Base-by-base conservation (phyloP, 37 sponge, comb jelly and placozoan genomes). In the Cladorhizidae sp. region DNA sequence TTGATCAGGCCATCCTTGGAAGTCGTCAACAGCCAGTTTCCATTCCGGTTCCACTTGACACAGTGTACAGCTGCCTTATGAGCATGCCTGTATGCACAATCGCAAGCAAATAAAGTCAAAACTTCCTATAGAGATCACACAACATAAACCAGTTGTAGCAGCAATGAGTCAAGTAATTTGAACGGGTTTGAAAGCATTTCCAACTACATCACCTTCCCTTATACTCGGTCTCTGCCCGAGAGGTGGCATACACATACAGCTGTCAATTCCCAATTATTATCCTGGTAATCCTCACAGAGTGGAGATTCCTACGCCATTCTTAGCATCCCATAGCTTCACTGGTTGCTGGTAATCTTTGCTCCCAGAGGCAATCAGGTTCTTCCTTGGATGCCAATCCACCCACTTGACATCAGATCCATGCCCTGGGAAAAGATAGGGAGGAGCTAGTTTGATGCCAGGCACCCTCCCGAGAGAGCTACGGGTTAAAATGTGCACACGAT, bases 271-370 rank as follows among this genome's bases (percentile, higher is more conserved):
- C n/a, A n/a, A n/a, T n/a, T n/a, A n/a, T n/a, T n/a, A n/a, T n/a
- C 28, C 62, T 15, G 15, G 29, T 12, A 20, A 21, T 22, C 57
- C 92, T 78, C 62, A 95, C 94, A 98, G 77, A 22, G 96, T 98
- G n/a, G 87, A 38, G 54, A 98, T 77, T 23, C 87, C 80, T 43
- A 81, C 83, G 23, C 99, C 99, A 32, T 85, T 82, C 75, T 86
- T 88, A 20, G 96, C 92, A 82, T 98, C 99, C 99, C 99, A 98
- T 68, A 98, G 78, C 38, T 95, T 98, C 70, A 98, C 85, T 3
- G 96, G 96, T 74, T 98, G 99, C 54, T 93, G 96, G 64, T 89
- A 91, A 88, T 98, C 99, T 67, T 95, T 95, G 51, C 94, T 93
- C 2, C 96, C 99, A 5, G 99, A 95, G 28, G 74, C 99, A 1